These are phyloP conservation scores for Enteromius fasciolatus DNA, from an alignment of 2,797 vertebrate genomes.

Conservation along the genomic window DNA sequence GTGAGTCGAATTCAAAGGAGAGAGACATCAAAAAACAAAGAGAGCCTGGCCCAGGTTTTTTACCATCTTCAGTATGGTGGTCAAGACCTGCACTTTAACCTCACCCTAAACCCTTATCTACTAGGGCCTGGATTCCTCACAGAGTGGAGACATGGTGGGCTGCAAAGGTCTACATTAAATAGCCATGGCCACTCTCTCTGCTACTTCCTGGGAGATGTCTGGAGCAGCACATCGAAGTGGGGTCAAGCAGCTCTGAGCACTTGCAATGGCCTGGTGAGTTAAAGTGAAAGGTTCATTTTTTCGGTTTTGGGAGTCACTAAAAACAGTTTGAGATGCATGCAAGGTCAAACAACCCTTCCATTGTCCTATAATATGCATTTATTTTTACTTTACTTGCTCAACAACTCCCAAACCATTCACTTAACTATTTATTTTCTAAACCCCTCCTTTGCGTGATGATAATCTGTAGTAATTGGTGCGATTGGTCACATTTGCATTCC, in stretches of 20 bases:
- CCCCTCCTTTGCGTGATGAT: too few relatives aligned
- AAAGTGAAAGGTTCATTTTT: too few relatives aligned
- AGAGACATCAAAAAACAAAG: slow-evolving; percentile 66
- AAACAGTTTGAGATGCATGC: too few relatives aligned
- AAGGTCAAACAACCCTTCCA: too few relatives aligned
- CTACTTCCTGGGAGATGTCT: slow-evolving; percentile 88
- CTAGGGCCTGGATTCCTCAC: slow-evolving; percentile 88
- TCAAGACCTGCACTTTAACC: slow-evolving; percentile 84
- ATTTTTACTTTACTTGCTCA: too few relatives aligned
- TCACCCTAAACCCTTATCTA: slow-evolving; percentile 86
- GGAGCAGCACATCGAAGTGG: slow-evolving; percentile 62
- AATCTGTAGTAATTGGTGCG: too few relatives aligned
- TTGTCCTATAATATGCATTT: too few relatives aligned
- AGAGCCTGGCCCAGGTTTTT: slow-evolving; percentile 71
- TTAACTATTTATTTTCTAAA: too few relatives aligned
- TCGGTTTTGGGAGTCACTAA: too few relatives aligned
- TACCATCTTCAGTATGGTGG: slow-evolving; percentile 82
- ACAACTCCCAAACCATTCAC: too few relatives aligned
- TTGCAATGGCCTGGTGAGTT: slow-evolving; percentile 92
- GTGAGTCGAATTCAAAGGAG: slow-evolving; percentile 79
- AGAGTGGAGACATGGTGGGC: slow-evolving; percentile 82
- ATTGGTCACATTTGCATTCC: too few relatives aligned
- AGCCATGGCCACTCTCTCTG: slow-evolving; percentile 71
- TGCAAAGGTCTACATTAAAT: slow-evolving; percentile 73
- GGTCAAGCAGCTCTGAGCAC: slow-evolving; percentile 90